Evolutionary conservation across 2,888 invertebrate species (phyloP).

Genomic region (Calliopum simillimum): DNA sequence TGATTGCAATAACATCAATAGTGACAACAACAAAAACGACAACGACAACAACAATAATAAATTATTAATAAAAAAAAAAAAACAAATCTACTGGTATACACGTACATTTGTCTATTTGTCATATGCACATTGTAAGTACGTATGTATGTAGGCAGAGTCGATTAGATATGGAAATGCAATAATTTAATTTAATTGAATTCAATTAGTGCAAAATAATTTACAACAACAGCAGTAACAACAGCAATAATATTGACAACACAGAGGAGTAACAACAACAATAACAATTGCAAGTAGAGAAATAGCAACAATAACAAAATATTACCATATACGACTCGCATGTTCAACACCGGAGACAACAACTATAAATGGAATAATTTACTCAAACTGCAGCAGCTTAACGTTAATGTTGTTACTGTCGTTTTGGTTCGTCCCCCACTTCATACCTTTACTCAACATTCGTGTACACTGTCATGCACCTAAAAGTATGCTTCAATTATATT

Average conservation of each 20-base stretch:
- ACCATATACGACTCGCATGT: not conserved
- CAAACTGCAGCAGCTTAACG: not conserved
- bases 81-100: too few relatives aligned
- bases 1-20: too few relatives aligned
- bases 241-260: too few relatives aligned
- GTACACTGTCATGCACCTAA: not conserved
- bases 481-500: conserved; percentile 7
- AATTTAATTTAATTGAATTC: conserved; percentile 4
- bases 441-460: too few relatives aligned
- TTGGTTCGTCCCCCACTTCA: too few relatives aligned
- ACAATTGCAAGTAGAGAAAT: not conserved
- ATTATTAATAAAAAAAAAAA: too few relatives aligned
- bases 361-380: conserved; percentile 6
- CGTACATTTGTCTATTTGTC: not conserved
- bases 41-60: too few relatives aligned
- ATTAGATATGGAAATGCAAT: conserved; percentile 5
- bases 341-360: not conserved
- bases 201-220: not conserved
- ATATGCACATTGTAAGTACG: not conserved
- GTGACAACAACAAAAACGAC: too few relatives aligned
- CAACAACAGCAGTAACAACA: not conserved
- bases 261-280: not conserved
- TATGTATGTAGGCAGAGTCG: not conserved
- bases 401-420: too few relatives aligned
- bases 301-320: not conserved